Percentiles rank a stretch among this genome's conserved stretches.
These are phyloP conservation scores for Xanthia icteritia DNA, from an alignment of 2,888 invertebrate genomes.

Conservation along the genomic window DNA sequence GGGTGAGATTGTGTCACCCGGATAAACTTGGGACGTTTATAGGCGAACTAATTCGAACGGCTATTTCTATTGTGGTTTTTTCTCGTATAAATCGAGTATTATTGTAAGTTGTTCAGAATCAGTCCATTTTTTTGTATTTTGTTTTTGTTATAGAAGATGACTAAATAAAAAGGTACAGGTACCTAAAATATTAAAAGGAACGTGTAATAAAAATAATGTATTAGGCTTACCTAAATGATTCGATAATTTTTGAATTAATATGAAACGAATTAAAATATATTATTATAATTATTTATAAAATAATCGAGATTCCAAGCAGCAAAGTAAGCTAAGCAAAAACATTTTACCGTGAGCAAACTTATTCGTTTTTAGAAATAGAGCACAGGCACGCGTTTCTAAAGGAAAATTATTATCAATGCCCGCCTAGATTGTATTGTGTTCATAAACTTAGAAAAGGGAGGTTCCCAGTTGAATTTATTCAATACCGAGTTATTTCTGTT, in stretches of 20 bases:
- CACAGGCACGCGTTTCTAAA: neutral
- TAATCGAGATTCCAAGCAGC: neutral
- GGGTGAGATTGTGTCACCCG: constrained; percentile 60
- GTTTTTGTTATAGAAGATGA: neutral
- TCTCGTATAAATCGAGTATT: constrained; percentile 12
- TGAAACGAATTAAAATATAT: neutral
- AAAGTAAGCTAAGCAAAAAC: neutral
- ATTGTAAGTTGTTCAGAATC: neutral
- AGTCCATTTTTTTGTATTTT: neutral
- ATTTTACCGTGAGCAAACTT: neutral
- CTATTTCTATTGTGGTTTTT: constrained; percentile 47
- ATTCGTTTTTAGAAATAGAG: neutral
- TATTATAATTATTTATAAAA: neutral
- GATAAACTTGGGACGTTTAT: constrained; percentile 56
- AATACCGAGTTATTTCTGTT: constrained; percentile 32
- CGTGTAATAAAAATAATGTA: neutral
- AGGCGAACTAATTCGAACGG: constrained; percentile 54
- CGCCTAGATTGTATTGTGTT: neutral
- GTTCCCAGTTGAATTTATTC: constrained; percentile 27
- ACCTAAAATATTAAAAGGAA: neutral
- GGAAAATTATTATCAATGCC: constrained; percentile 21
- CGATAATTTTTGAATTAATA: neutral
- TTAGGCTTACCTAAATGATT: neutral
- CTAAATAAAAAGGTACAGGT: too few relatives aligned
- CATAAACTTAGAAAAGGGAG: constrained; percentile 10